phyloP scores from a whole-genome alignment of 2,888 invertebrate genomes.

The Caradrina kadenii region DNA sequence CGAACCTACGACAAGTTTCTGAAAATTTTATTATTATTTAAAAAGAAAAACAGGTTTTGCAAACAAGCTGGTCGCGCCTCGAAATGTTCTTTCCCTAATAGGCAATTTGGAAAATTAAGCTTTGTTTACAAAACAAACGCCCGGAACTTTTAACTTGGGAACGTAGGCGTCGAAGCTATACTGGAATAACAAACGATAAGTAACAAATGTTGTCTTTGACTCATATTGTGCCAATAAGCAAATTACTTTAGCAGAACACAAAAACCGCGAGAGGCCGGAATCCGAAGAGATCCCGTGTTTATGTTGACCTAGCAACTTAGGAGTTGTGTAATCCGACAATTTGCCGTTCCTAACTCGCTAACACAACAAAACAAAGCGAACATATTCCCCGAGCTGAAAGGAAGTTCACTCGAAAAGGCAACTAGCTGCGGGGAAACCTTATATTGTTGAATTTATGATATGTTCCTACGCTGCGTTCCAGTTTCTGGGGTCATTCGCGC shows the following conservation, averaged over 20 bases:
- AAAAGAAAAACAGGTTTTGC: slow-evolving; percentile 78
- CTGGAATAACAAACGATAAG: slow-evolving; percentile 74
- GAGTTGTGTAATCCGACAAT: slow-evolving; percentile 88
- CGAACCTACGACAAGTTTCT: slow-evolving; percentile 83
- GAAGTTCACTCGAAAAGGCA: slow-evolving; percentile 88
- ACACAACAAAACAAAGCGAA: slow-evolving; percentile 88
- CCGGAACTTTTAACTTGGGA: slow-evolving; percentile 73
- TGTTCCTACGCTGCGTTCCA: slow-evolving; percentile 80
- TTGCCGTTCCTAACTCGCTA: slow-evolving; percentile 88
- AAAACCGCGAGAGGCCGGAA: slow-evolving; percentile 75
- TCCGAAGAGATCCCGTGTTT: slow-evolving; percentile 80
- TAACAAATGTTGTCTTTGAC: slow-evolving; percentile 72
- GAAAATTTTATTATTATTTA: slow-evolving; percentile 81
- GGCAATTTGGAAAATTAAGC: slow-evolving; percentile 77
- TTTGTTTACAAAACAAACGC: slow-evolving; percentile 73
- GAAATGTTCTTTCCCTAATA: slow-evolving; percentile 72
- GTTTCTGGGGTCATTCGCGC: slow-evolving; percentile 82
- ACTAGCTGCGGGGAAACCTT: slow-evolving; percentile 86
- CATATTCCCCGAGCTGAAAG: slow-evolving; percentile 86
- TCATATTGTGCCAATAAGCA: slow-evolving; percentile 78
- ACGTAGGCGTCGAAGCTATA: slow-evolving; percentile 69
- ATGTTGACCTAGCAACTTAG: slow-evolving; percentile 87
- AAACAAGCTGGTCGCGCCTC: slow-evolving; percentile 70
- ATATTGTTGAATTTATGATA: slow-evolving; percentile 88
- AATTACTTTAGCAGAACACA: slow-evolving; percentile 77